Base-by-base conservation (phyloP, 2,797 vertebrate species). In the Phalanger gymnotis region DNA sequence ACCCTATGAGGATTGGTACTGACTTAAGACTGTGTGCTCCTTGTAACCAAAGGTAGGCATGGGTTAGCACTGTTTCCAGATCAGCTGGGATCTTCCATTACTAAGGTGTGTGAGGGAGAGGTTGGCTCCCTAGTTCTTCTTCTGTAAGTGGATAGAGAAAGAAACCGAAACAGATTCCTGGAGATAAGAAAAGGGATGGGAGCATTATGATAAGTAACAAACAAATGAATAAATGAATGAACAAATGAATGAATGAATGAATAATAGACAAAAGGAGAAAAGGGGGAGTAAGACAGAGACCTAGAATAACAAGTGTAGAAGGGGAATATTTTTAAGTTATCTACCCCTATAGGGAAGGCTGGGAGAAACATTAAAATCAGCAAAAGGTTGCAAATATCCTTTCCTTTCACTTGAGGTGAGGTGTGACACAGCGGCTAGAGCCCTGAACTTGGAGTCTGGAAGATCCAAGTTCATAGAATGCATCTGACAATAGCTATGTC, bases 361-460 rank as follows among this genome's bases (percentile, higher is more conserved):
- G 81, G 56, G 61, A 93, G 27, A 93, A 19, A 40, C 81, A 93
- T 73, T 96, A 47, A 95, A 95, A 57, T 93, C 22, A 95, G 34
- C 19, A 4, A 66, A 66, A 31, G 0, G 56, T 95, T 89, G 54
- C 31, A 81, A 90, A 90, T 28, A 81, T 2, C 5, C 3, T 40
- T 73, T 5, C 7, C n/a, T 81, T 81, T 81, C 66, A 47, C 6
- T 40, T 81, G 66, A 81, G 66, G n/a, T 10, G 3, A 81, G 22
- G 40, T 27, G 22, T 81, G 73, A 47, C 40, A 81, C 19, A 81
- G 22, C 47, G 40, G 40, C 6, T 81, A 47, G n/a, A 81, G 11
- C 47, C 25, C 0, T 25, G 40, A 81, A 25, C 2, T 22, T 40
- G 66, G 22, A 81, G 11, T 47, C 73, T 47, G 73, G 40, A 47